Evolutionary conservation across 2,888 invertebrate genomes (phyloP), one percentile per base, ranked within the genome.

Genomic region (Standfussiana lucernea): DNA sequence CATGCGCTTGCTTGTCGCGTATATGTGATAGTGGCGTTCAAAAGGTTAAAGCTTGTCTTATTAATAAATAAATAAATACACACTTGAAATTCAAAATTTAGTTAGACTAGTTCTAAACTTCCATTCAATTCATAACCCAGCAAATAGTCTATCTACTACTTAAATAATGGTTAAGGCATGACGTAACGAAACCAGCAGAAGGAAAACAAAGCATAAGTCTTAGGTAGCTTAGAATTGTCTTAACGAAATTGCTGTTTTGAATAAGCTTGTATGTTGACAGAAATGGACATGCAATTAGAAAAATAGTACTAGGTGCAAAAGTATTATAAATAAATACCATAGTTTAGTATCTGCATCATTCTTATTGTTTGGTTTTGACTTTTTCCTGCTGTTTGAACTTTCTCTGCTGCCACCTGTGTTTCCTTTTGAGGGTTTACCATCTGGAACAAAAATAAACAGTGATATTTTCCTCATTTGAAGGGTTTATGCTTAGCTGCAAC

Each of bases 381-480:
- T 94, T 86, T 95, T 96, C 76, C 94, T 92, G 81, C 88, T 92
- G 79, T 88, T 92, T 35, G 94, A 93, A 85, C 90, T 93, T 84
- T 95, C 95, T 82, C 92, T 92, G 78, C 93, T 94, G 53, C 92
- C 91, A 65, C 88, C 81, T 87, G 89, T 92, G 66, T 91, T 91
- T 81, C 90, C 91, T 83, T 93, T 94, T 45, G 78, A 86, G 35
- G 88, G 85, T 89, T 87, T 91, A 37, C 68, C 86, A 84, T 78
- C 85, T 91, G 89, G 82, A 89, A 92, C 21, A 40, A 50, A 53
- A 40, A 72, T 10, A 42, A 32, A 56, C n/a, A 47, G 40, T 42
- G 24, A 40, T n/a, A n/a, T 21, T 47, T 79, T 56, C 8, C 28
- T 70, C n/a, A 75, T 15, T 21, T 28, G 21, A 89, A 87, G 80